Percentiles rank a stretch among this genome's conserved stretches.
Conservation (phyloP, 64 coral and sea anemone species). For the Actinia equina region DNA sequence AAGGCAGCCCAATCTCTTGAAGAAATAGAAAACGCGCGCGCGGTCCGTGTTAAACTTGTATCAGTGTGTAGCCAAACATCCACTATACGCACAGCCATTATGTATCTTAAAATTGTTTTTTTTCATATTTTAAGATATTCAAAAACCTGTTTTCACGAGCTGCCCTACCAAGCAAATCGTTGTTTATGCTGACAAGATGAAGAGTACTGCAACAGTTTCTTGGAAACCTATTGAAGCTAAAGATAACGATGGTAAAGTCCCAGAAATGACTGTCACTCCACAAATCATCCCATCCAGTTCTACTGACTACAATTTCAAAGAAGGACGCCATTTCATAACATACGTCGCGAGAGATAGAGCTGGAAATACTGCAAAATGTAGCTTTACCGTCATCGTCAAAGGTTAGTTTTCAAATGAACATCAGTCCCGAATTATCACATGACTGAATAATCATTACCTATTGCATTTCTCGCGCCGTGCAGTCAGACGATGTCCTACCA, state of each 20-base stretch:
- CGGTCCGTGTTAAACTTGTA: too few relatives aligned
- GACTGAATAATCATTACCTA: neutral
- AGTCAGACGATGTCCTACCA: slow-evolving; percentile 42
- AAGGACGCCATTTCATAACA: slow-evolving; percentile 25
- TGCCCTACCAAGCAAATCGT: neutral
- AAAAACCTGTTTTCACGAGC: neutral
- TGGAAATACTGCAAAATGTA: slow-evolving; percentile 46
- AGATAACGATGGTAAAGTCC: slow-evolving; percentile 45
- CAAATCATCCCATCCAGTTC: slow-evolving; percentile 14
- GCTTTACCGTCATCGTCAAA: slow-evolving; percentile 45
- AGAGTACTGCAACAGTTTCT: slow-evolving; percentile 30
- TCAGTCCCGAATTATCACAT: neutral
- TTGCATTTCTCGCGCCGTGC: neutral
- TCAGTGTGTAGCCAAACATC: too few relatives aligned
- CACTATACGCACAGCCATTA: too few relatives aligned
- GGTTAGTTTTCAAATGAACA: slow-evolving; percentile 24
- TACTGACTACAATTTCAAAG: slow-evolving; percentile 23
- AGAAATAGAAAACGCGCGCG: too few relatives aligned
- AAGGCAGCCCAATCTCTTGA: too few relatives aligned
- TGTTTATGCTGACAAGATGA: slow-evolving; percentile 47
- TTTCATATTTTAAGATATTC: neutral
- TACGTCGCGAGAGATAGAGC: slow-evolving; percentile 50
- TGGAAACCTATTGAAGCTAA: slow-evolving; percentile 45
- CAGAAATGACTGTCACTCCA: slow-evolving; percentile 6
- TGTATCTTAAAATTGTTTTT: too few relatives aligned